Percentiles rank a stretch among this genome's conserved stretches.
Conservation (phyloP, 2,797 vertebrate genomes). For the Novumbra hubbsi region DNA sequence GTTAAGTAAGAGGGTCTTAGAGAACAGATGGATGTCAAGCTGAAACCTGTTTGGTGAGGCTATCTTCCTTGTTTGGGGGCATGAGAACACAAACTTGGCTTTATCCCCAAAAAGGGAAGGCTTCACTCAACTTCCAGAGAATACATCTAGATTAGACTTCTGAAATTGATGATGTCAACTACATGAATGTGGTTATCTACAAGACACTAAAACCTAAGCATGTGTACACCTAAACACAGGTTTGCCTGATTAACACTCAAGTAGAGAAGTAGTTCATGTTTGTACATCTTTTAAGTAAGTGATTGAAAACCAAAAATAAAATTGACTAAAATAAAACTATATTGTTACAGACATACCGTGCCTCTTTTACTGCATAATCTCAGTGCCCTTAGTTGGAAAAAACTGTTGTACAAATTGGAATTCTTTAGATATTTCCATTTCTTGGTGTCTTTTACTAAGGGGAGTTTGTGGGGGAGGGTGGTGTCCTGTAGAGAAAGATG, state of each 20-base stretch:
- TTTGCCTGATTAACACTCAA: not conserved
- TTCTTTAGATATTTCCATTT: constrained; percentile 16
- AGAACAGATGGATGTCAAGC: constrained; percentile 21
- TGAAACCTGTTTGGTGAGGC: constrained; percentile 27
- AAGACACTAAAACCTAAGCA: not conserved
- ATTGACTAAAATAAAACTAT: constrained; percentile 17
- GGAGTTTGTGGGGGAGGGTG: not conserved
- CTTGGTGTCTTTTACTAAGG: not conserved
- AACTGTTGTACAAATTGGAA: constrained; percentile 19
- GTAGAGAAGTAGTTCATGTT: constrained; percentile 1
- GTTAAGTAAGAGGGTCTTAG: not conserved
- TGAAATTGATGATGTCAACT: not conserved
- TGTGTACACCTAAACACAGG: not conserved
- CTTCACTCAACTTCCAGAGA: constrained; percentile 32
- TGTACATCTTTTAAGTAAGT: not conserved
- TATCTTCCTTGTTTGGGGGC: constrained; percentile 1
- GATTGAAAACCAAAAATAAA: not conserved
- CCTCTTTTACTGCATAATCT: constrained; percentile 21
- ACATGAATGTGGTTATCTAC: not conserved
- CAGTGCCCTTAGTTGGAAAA: constrained; percentile 16
- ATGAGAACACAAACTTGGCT: constrained; percentile 28
- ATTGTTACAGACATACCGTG: constrained; percentile 31
- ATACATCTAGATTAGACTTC: not conserved
- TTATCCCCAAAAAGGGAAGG: constrained; percentile 29
- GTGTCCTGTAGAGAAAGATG: constrained; percentile 23